Evolutionary conservation across 1,140 invertebrate genomes (phyloP), one percentile per base, ranked within the genome.

Genomic region (Heliconius himera): DNA sequence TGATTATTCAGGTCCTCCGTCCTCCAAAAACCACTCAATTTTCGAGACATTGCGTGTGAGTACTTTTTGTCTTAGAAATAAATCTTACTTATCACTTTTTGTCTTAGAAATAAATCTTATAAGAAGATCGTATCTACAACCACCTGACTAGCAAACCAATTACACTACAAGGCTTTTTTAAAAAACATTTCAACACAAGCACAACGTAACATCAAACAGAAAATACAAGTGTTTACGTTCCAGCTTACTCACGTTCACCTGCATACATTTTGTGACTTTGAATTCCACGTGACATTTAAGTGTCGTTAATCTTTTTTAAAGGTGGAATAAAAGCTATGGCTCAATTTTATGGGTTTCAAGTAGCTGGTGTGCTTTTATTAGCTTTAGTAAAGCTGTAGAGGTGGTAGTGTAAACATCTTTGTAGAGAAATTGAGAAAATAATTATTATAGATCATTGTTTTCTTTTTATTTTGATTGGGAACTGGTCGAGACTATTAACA

Each of bases 151-250:
- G 2, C n/a, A 26, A 22, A 26, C 20, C 4, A 60, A 29, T 66
- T 29, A 11, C 11, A 29, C 13, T 29, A 18, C 2, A 26, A 22
- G 11, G 26, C 22, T 11, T 0, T 66, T 29, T 66, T 3, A 46
- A 46, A 66, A 66, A 66, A 66, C 13, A 29, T 66, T 66, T 66
- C 60, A 66, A 66, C 54, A 56, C 54, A 0, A 22, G 54, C n/a
- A 56, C 8, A 29, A 66, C 11, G 60, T 66, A 29, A 26, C 72
- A 46, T 74, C 46, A 51, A 74, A 74, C 73, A 20, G 26, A 74
- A 54, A 74, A 20, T 22, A 74, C 41, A 51, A 51, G 49, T 51
- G 76, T 77, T 77, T 77, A 77, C 66, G 36, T 76, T 38, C 3
- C 56, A 38, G 74, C 66, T 71, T 46, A 71, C 70, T 71, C 76